Evolutionary conservation across 2,113 vertebrate species (phyloP).

Genomic region (Phalacrocorax pelagicus): DNA sequence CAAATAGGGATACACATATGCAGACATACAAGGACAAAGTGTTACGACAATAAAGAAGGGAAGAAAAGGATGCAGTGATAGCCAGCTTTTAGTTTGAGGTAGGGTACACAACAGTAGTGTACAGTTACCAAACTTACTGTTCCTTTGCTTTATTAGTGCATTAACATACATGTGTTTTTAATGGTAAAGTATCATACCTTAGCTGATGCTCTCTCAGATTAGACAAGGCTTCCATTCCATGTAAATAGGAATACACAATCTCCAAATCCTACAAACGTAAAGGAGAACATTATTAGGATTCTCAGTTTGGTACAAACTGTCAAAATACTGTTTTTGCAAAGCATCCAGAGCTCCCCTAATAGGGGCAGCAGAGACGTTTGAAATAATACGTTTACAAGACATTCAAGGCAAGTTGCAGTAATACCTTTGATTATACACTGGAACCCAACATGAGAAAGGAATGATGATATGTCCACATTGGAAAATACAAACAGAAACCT

Average conservation of each 20-base stretch:
- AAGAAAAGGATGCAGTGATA: background rate
- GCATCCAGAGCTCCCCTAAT: background rate
- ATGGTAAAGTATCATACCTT: constrained; percentile 76
- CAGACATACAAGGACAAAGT: background rate
- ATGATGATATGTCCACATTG: rapidly evolving
- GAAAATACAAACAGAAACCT: background rate
- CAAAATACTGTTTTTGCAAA: background rate
- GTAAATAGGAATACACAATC: constrained; percentile 97
- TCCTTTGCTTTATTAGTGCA: background rate
- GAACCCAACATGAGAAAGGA: background rate
- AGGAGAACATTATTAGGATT: constrained; percentile 31
- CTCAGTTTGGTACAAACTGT: background rate
- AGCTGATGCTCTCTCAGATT: constrained; percentile 96
- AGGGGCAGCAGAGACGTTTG: background rate
- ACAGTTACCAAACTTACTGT: background rate
- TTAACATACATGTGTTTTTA: background rate
- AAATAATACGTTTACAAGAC: background rate
- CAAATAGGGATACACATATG: background rate
- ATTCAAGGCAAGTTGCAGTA: background rate
- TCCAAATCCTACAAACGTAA: constrained; percentile 88
- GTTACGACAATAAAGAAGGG: background rate
- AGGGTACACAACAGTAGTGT: background rate
- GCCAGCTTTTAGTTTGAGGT: background rate
- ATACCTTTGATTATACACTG: background rate
- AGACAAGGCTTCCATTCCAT: constrained; percentile 98